Base-by-base conservation (phyloP, 2,113 vertebrate genomes). In the Melospiza georgiana region DNA sequence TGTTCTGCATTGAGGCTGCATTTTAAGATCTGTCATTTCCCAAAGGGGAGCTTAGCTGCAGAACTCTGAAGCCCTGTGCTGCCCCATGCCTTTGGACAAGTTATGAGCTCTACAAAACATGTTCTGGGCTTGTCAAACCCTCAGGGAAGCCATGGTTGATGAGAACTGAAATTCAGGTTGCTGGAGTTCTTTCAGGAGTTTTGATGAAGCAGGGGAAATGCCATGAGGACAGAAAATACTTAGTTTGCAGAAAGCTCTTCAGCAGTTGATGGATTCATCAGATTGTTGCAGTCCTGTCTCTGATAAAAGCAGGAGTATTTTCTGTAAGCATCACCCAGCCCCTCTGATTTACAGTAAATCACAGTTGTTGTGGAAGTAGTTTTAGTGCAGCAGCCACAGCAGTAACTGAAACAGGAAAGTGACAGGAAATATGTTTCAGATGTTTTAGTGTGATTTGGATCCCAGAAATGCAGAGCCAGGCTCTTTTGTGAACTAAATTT, bases 141-240 rank as follows among this genome's bases (percentile, higher is more conserved):
- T 59, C 2, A 1, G 61, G 37, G 51, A 74, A 57, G 35, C 57
- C 0, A 0, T 49, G 62, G 37, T 28, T 79, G 74, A 63, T 62
- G 24, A 49, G 69, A 41, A 62, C 10, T 27, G 39, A 35, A 67
- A 44, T 74, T 24, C 18, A 12, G 15, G 51, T 58, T 61, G 48
- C 48, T 62, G 37, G 14, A 17, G 12, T 44, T 57, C 48, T 67
- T 77, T 80, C 63, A 73, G 63, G 30, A 21, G 22, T n/a, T 43
- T 48, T 0, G 0, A 6, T 35, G 54, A 49, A 93, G 59, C 73
- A 71, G 55, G 43, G 30, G 44, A 89, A 81, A 52, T 10, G 19
- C 73, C 20, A 31, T 0, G 51, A 84, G 66, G 69, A 54, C 69
- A 67, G 73, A 81, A 89, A 49, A 55, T 33, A 24, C 55, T 73